Base-by-base conservation (phyloP, 1,140 invertebrate species). In the Whitmania pigra region DNA sequence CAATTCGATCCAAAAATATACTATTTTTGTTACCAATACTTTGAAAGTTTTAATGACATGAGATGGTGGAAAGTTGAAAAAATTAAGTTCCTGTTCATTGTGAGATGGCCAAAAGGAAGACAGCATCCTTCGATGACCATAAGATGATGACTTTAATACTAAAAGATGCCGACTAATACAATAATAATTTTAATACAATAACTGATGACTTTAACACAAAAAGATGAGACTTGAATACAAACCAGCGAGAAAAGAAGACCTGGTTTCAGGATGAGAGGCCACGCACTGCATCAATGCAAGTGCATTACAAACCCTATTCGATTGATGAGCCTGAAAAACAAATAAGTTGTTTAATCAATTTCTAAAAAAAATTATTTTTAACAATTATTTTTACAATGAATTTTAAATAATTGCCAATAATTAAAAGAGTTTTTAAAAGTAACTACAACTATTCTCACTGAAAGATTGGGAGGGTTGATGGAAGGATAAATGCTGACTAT, bases 241-340 rank as follows among this genome's bases (percentile, higher is more conserved):
- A 88, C 87, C 84, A 78, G 91, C 87, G 53, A 97, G 83, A 83
- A 97, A 97, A 60, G 90, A 89, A 49, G 91, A 92, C 76, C 96
- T 85, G 0, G 97, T 99, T 79, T 99, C 95, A 15, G 92, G 91
- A 83, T 99, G 97, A 43, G 94, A 97, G 4, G 97, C 97, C n/a
- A 99, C 93, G 84, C 96, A 99, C 79, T 99, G 97, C 74, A 99
- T 85, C 40, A 99, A 82, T 0, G 97, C 96, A 27, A 99, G 80
- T 5, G 96, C 97, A 85, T 99, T 99, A 80, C 97, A 99, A 0
- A 99, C 96, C 72, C 96, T 77, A 82, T 99, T 99, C 0, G 86
- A 87, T 77, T 87, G 87, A 73, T 84, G 82, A 40, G 86, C 86
- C 82, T 84, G 74, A 22, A 77, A 77, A 72, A 71, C 71, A 57